phyloP scores from a whole-genome alignment of 1,140 invertebrate species.

The Brachionus sp. region DNA sequence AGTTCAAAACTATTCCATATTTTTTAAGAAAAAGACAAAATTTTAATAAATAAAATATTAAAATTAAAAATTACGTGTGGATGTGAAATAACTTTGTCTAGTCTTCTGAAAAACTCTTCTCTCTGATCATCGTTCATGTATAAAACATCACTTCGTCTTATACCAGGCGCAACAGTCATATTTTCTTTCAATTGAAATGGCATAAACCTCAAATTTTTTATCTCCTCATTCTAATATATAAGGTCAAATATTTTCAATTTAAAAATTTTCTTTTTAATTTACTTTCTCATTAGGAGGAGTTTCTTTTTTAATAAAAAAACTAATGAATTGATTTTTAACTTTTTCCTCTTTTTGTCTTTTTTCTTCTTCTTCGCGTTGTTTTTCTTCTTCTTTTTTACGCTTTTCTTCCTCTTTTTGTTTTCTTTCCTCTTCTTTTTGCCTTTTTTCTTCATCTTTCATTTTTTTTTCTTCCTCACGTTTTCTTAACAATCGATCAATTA shows the following conservation, averaged over 20 bases:
- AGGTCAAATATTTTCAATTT: not conserved
- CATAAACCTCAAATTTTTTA: conserved; percentile 32
- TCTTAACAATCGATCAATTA: not conserved
- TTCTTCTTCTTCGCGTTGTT: conserved; percentile 25
- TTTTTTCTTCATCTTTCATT: not conserved
- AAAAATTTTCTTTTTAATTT: not conserved
- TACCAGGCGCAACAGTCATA: not conserved
- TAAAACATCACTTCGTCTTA: not conserved
- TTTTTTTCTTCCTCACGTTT: conserved; percentile 42
- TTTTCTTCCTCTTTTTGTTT: conserved; percentile 45
- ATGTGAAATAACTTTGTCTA: not conserved
- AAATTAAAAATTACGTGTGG: not conserved
- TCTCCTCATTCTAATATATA: not conserved
- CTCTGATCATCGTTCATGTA: not conserved
- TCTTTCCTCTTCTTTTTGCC: conserved; percentile 16
- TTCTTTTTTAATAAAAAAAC: conserved; percentile 45
- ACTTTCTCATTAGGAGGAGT: conserved; percentile 4
- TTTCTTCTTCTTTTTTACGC: conserved; percentile 41
- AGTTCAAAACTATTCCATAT: too few species aligned
- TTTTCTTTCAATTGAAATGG: conserved; percentile 42
- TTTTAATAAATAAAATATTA: too few species aligned
- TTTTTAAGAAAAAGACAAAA: too few species aligned
- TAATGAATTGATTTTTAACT: conserved; percentile 26
- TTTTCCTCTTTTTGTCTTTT: conserved; percentile 19
- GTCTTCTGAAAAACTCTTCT: not conserved